Percentiles rank a stretch among this genome's conserved stretches.
Conservation (phyloP, 2,113 vertebrate species). For the Glaucomys volans region DNA sequence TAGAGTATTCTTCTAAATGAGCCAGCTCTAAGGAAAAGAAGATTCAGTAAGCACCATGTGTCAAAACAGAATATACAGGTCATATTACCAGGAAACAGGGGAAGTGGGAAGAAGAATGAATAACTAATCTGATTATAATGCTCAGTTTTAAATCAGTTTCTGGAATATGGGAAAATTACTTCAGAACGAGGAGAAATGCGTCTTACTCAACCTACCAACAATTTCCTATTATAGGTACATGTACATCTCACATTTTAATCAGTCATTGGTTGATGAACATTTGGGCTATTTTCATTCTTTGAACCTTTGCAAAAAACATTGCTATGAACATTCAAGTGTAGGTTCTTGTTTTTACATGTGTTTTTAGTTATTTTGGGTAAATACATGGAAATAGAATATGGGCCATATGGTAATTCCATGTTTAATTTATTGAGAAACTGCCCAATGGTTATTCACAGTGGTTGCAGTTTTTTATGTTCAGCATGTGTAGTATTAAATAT, state of each 20-base stretch:
- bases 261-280: neutral
- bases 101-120: neutral
- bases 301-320: neutral
- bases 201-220: neutral
- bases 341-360: neutral
- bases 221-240: neutral
- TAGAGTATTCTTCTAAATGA: neutral
- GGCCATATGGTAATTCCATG: neutral
- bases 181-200: neutral
- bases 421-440: constrained; percentile 33
- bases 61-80: neutral
- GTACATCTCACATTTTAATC: neutral
- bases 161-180: neutral
- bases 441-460: neutral
- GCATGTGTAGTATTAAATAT: neutral
- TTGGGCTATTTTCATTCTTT: neutral
- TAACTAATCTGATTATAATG: neutral
- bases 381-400: neutral
- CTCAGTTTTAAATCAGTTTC: neutral
- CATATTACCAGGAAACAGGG: too few relatives aligned
- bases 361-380: constrained; percentile 31
- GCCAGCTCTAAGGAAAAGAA: neutral
- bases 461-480: neutral
- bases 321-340: neutral
- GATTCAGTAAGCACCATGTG: neutral